Conservation (phyloP, 2,888 invertebrate species). For the Odontocerum albicorne region DNA sequence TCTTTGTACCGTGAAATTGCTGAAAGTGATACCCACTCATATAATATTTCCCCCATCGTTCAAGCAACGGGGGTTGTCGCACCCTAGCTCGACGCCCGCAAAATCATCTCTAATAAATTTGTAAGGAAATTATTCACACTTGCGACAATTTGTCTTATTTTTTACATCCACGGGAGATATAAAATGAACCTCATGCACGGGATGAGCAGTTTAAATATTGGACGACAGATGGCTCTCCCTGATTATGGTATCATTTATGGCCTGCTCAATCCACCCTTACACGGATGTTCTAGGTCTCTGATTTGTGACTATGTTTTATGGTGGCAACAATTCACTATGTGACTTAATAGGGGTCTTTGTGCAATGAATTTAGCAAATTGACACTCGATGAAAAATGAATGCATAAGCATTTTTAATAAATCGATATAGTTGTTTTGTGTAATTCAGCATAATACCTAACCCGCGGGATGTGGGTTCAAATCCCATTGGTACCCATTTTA, state of each 20-base stretch:
- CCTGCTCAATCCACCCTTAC: constrained; percentile 9
- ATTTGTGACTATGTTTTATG: neutral
- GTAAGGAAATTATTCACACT: constrained; percentile 33
- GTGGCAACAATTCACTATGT: neutral
- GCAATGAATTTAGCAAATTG: too few species aligned
- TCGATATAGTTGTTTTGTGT: too few species aligned
- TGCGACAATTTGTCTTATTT: constrained; percentile 33
- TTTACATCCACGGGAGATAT: constrained; percentile 8
- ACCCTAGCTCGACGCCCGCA: constrained; percentile 20
- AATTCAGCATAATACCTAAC: too few species aligned
- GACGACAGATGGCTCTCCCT: constrained; percentile 29
- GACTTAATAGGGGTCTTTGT: neutral
- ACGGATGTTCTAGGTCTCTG: neutral
- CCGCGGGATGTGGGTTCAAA: too few species aligned
- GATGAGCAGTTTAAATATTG: constrained; percentile 12
- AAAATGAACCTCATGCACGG: constrained; percentile 8
- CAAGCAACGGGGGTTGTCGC: constrained; percentile 7
- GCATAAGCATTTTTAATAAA: too few species aligned
- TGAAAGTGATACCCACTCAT: constrained; percentile 35
- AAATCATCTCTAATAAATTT: constrained; percentile 34
- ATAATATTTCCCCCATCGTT: constrained; percentile 11
- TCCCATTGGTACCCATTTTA: too few species aligned
- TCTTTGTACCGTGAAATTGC: constrained; percentile 35
- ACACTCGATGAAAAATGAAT: too few species aligned
- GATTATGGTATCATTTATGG: constrained; percentile 25